A percentile compares a stretch with the other conserved stretches of the same genome.
phyloP scores from a whole-genome alignment of 2,888 invertebrate genomes.

The Danaus chrysippus region DNA sequence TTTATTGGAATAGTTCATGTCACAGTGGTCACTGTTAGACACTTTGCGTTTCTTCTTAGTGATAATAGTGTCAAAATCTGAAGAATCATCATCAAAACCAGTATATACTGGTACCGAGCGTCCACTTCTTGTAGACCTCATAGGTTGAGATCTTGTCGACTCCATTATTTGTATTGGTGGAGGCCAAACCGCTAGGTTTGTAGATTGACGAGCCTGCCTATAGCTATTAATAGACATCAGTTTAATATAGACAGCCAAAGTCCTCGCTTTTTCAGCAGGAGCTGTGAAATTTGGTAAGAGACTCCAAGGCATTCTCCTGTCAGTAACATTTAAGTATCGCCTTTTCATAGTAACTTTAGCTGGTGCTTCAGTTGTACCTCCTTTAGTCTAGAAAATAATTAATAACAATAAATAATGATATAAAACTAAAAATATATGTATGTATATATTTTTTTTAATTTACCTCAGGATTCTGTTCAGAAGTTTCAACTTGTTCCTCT shows the following conservation, averaged over 20 bases:
- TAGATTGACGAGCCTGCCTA: slow-evolving; percentile 59
- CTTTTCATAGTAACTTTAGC: slow-evolving; percentile 57
- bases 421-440: slow-evolving; percentile 10
- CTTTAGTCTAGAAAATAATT: slow-evolving; percentile 40
- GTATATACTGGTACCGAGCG: slow-evolving; percentile 65
- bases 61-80: slow-evolving; percentile 63
- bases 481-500: slow-evolving; percentile 44
- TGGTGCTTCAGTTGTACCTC: slow-evolving; percentile 31
- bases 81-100: slow-evolving; percentile 69
- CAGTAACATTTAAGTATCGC: slow-evolving; percentile 60
- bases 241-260: slow-evolving; percentile 66
- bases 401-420: slow-evolving; percentile 17
- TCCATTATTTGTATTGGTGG: slow-evolving; percentile 68
- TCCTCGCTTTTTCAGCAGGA: slow-evolving; percentile 62
- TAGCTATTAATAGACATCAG: slow-evolving; percentile 68
- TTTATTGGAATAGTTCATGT: slow-evolving; percentile 56
- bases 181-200: slow-evolving; percentile 63
- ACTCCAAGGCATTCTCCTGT: slow-evolving; percentile 72
- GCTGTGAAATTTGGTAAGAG: slow-evolving; percentile 56
- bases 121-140: slow-evolving; percentile 67
- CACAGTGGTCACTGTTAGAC: slow-evolving; percentile 54
- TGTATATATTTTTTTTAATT: background rate
- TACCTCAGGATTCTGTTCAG: background rate
- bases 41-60: slow-evolving; percentile 66
- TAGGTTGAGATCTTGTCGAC: slow-evolving; percentile 56